These are phyloP conservation scores for Ammodytes dubius DNA, from an alignment of 2,113 vertebrate genomes.

Conservation along the genomic window DNA sequence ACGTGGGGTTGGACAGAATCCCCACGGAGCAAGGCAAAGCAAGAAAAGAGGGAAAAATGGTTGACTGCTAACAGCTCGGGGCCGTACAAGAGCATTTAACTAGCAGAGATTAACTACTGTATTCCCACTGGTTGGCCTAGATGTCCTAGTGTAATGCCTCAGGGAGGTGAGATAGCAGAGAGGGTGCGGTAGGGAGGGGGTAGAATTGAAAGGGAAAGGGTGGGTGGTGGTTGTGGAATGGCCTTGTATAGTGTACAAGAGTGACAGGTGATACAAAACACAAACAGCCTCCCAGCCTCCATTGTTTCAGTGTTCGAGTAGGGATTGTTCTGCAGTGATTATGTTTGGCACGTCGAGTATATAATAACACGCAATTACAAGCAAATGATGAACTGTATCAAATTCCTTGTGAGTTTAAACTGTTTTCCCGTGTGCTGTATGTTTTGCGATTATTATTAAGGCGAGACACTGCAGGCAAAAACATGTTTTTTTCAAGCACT, in stretches of 20 bases:
- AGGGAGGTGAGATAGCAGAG: constrained; percentile 57
- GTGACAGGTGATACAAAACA: constrained; percentile 61
- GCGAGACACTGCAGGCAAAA: no score
- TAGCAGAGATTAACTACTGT: constrained; percentile 80
- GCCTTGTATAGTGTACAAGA: constrained; percentile 30
- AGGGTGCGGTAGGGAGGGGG: constrained; percentile 15
- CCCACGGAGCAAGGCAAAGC: constrained; percentile 53
- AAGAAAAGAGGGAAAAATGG: constrained; percentile 53
- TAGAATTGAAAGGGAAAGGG: not conserved
- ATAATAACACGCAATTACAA: not conserved
- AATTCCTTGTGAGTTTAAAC: not conserved
- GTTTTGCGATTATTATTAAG: not conserved
- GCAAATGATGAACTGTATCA: not conserved
- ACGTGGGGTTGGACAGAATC: constrained; percentile 44
- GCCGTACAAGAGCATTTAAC: constrained; percentile 82
- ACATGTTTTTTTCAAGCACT: no score
- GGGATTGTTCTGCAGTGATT: no score
- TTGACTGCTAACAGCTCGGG: constrained; percentile 74
- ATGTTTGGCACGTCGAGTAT: constrained; percentile 6
- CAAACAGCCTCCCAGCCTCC: constrained; percentile 18
- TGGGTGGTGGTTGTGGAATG: constrained; percentile 23
- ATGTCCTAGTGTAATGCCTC: constrained; percentile 75
- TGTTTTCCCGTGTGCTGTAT: not conserved
- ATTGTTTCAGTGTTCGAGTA: constrained; percentile 1
- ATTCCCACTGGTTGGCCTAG: constrained; percentile 73